These are phyloP conservation scores for Apodemus sylvaticus DNA, from an alignment of 2,113 vertebrate species.

Conservation along the genomic window DNA sequence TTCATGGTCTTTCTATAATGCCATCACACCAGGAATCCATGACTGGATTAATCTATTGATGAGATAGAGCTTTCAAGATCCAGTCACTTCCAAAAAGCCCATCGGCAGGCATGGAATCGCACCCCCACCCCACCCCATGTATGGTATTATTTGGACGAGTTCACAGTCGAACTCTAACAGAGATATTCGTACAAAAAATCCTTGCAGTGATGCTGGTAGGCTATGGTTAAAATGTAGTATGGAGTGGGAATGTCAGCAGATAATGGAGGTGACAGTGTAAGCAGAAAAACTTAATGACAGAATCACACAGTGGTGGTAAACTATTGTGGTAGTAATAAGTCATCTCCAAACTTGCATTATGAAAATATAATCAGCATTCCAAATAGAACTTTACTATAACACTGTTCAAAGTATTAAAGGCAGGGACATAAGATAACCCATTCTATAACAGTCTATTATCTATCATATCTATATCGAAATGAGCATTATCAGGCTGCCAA, in stretches of 20 bases:
- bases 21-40: not conserved
- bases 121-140: rapidly evolving
- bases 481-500: not conserved
- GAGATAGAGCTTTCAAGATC: not conserved
- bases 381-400: not conserved
- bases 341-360: no score
- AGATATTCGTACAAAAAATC: not conserved
- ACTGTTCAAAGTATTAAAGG: not conserved
- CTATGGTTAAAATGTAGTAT: not conserved
- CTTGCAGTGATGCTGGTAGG: not conserved
- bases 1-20: not conserved
- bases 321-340: not conserved
- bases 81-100: not conserved
- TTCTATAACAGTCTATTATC: not conserved
- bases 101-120: not conserved
- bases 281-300: not conserved
- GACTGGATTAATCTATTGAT: not conserved
- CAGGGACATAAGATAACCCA: not conserved
- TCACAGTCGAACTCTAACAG: not conserved
- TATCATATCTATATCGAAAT: not conserved
- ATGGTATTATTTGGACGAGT: not conserved
- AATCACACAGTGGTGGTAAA: not conserved
- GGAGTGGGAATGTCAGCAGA: rapidly evolving
- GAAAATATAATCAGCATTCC: not conserved
- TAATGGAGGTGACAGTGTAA: not conserved